A percentile compares a stretch with the other conserved stretches of the same genome.
phyloP scores from a whole-genome alignment of 2,797 vertebrate species.

The Cottoperca gobio region DNA sequence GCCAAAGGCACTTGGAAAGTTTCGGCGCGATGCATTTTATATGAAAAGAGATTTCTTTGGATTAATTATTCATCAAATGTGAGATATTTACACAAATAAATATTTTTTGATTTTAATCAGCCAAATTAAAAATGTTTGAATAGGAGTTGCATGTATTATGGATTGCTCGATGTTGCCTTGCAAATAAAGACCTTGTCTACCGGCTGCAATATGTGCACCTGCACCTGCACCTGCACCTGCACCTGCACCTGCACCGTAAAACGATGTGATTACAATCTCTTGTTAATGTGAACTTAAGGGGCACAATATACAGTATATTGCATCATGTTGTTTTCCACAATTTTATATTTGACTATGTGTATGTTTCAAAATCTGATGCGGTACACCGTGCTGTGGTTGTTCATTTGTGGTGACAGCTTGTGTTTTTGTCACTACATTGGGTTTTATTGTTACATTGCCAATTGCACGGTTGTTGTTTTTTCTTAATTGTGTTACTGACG shows the following conservation, averaged over 20 bases:
- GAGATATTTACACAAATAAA: conserved; percentile 75
- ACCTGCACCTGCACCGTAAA: neutral
- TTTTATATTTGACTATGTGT: neutral
- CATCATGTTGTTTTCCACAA: neutral
- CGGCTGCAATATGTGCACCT: no score
- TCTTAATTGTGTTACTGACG: neutral
- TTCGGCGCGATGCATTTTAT: conserved; percentile 71
- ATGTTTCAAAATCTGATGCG: neutral
- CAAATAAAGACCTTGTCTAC: conserved; percentile 29
- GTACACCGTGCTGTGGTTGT: neutral
- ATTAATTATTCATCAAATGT: conserved; percentile 71
- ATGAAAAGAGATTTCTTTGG: conserved; percentile 60
- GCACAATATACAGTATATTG: neutral
- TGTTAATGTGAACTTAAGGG: neutral
- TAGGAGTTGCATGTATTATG: conserved; percentile 50
- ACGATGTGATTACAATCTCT: conserved; percentile 9
- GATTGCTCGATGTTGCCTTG: conserved; percentile 14
- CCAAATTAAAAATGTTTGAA: conserved; percentile 37
- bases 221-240: no score
- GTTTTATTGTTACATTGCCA: conserved; percentile 26
- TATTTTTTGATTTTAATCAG: conserved; percentile 58
- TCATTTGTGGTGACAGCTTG: conserved; percentile 9
- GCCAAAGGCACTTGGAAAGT: conserved; percentile 55
- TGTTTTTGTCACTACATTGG: conserved; percentile 29
- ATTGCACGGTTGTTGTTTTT: conserved; percentile 6